These are phyloP conservation scores for Pyrgus malvae DNA, from an alignment of 2,888 invertebrate genomes.

Conservation along the genomic window DNA sequence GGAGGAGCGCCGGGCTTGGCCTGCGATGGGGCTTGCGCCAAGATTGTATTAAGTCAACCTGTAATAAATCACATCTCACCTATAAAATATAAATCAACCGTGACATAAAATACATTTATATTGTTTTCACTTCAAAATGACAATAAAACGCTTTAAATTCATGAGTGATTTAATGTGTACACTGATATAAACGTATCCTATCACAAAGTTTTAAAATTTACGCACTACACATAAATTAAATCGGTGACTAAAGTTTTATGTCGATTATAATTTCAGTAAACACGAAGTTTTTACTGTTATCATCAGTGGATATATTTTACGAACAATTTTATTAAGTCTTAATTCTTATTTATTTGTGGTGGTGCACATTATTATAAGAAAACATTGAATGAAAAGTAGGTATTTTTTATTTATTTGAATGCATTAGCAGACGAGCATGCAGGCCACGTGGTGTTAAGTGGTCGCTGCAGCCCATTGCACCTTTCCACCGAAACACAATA, in stretches of 20 bases:
- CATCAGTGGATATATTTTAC: neutral
- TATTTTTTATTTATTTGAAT: no score
- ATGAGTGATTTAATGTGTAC: slow-evolving; percentile 73
- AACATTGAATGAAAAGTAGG: no score
- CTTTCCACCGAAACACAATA: no score
- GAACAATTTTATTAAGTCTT: neutral
- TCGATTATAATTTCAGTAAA: slow-evolving; percentile 46
- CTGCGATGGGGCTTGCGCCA: slow-evolving; percentile 43
- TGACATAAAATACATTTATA: slow-evolving; percentile 78
- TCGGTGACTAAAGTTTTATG: slow-evolving; percentile 56
- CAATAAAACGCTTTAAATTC: slow-evolving; percentile 77
- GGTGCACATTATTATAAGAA: neutral
- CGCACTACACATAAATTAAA: slow-evolving; percentile 47
- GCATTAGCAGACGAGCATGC: no score
- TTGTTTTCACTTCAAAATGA: slow-evolving; percentile 78
- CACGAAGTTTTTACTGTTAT: slow-evolving; percentile 3
- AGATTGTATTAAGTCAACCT: slow-evolving; percentile 68
- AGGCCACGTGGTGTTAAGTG: no score
- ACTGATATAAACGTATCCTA: slow-evolving; percentile 54
- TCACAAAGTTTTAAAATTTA: slow-evolving; percentile 46
- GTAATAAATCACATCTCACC: slow-evolving; percentile 75
- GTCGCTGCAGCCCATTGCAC: no score
- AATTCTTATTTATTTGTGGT: slow-evolving; percentile 3
- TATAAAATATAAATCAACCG: slow-evolving; percentile 77
- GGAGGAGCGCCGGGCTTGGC: slow-evolving; percentile 33